Base-by-base conservation (phyloP, 2,113 vertebrate genomes). In the Lophius piscatorius region DNA sequence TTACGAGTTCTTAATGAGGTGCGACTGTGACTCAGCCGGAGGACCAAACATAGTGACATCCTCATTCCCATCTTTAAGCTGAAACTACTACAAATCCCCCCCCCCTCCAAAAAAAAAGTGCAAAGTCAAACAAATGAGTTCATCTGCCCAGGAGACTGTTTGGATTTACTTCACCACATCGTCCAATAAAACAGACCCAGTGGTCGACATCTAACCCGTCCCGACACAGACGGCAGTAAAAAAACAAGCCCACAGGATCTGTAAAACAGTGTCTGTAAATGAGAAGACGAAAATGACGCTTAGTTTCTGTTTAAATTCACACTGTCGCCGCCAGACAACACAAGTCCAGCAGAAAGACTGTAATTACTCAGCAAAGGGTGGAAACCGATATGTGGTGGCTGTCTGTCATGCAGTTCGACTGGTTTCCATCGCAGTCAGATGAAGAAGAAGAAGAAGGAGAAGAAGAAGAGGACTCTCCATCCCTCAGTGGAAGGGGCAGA, bases 401-500 rank as follows among this genome's bases (percentile, higher is more conserved):
- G 35, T 51, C 18, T 26, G 75, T 74, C 49, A 29, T 80, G n/a
- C 46, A 66, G 60, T 82, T 74, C 24, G 73, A 64, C 36, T 42
- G 50, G 66, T 87, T 90, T 87, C 85, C 85, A 74, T 73, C 48
- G 63, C 63, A 52, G 71, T 78, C 71, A 80, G 74, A 76, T 75
- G 44, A 85, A 63, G 12, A 14, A 42, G 51, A 49, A 48, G 47
- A 64, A 29, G 71, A 72, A 61, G 50, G n/a, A 63, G 12, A 14
- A 42, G 51, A 49, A 48, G 47, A 64, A 29, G 71, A 72, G 63
- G 50, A 68, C 66, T 64, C 67, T 80, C 23, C 52, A 21, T 63
- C 74, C 46, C 22, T 47, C 10, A 1, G 40, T 6, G 23, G 48
- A 46, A 10, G 29, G 9, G 12, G 51, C 60, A 39, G 59, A 69